Evolutionary conservation across 2,113 vertebrate genomes (phyloP).

Genomic region (Nansenia antarctica): DNA sequence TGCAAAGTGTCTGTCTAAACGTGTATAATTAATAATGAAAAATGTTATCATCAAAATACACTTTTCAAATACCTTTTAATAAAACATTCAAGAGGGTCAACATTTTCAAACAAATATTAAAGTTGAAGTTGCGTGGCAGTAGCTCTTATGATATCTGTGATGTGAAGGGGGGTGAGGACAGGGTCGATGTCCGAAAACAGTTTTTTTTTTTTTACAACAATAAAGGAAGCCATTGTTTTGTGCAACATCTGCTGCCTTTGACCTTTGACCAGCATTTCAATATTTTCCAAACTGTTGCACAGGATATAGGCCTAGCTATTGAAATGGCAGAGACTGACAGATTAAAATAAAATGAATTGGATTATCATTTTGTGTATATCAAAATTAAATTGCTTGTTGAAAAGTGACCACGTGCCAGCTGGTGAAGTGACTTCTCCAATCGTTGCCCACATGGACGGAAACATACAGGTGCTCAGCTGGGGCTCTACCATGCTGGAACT

Average conservation of each 20-base stretch:
- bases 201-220: neutral
- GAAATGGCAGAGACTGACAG: conserved; percentile 10
- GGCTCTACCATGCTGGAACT: too few relatives aligned
- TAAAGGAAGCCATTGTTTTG: neutral
- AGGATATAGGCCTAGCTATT: conserved; percentile 21
- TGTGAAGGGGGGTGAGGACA: neutral
- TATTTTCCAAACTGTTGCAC: neutral
- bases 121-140: neutral
- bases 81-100: conserved; percentile 48
- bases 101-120: conserved; percentile 32
- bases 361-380: conserved; percentile 7
- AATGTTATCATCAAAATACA: neutral
- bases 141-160: conserved; percentile 24
- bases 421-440: conserved; percentile 9
- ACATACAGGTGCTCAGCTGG: neutral
- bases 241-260: too few relatives aligned
- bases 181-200: neutral
- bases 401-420: conserved; percentile 46
- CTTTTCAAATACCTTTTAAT: conserved; percentile 42
- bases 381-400: conserved; percentile 10
- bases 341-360: conserved; percentile 19
- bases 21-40: neutral
- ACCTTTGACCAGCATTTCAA: neutral
- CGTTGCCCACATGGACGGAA: neutral
- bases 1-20: neutral